Percentiles rank a stretch among this genome's conserved stretches.
phyloP scores from a whole-genome alignment of 2,888 invertebrate genomes.

The Anthoptus insignis region DNA sequence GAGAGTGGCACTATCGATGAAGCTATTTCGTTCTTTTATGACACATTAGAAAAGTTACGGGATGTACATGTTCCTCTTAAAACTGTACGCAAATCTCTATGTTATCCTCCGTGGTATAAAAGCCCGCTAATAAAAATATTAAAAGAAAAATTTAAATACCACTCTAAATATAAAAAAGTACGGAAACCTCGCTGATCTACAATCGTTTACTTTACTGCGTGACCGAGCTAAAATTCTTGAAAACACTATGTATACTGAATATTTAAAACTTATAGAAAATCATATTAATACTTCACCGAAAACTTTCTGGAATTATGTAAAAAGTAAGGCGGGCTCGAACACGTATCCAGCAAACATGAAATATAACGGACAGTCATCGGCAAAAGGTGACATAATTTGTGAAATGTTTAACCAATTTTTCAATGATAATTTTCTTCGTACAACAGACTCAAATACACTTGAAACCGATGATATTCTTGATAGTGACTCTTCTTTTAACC shows the following conservation, averaged over 20 bases:
- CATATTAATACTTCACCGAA: neutral
- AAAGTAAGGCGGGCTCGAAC: neutral
- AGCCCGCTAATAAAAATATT: neutral
- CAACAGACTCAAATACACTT: too few relatives aligned
- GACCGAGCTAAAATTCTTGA: constrained; percentile 4
- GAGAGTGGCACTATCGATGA: neutral
- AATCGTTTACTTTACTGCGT: neutral
- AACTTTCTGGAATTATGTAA: constrained; percentile 11
- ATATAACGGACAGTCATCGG: neutral
- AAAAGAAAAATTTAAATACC: constrained; percentile 3
- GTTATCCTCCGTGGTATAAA: neutral
- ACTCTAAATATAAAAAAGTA: constrained; percentile 3
- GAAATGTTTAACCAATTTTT: too few relatives aligned
- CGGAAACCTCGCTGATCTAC: neutral
- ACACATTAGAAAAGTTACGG: neutral
- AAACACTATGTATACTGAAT: neutral
- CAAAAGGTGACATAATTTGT: neutral
- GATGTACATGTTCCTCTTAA: neutral
- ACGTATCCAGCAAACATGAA: constrained; percentile 2
- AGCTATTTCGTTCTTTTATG: neutral
- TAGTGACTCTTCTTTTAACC: too few relatives aligned
- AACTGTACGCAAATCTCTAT: too few relatives aligned
- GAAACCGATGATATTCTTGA: too few relatives aligned
- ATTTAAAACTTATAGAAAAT: neutral
- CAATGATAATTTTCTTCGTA: too few relatives aligned